These are phyloP conservation scores for Coregonus sp. DNA, from an alignment of 2,797 vertebrate species.

Conservation along the genomic window DNA sequence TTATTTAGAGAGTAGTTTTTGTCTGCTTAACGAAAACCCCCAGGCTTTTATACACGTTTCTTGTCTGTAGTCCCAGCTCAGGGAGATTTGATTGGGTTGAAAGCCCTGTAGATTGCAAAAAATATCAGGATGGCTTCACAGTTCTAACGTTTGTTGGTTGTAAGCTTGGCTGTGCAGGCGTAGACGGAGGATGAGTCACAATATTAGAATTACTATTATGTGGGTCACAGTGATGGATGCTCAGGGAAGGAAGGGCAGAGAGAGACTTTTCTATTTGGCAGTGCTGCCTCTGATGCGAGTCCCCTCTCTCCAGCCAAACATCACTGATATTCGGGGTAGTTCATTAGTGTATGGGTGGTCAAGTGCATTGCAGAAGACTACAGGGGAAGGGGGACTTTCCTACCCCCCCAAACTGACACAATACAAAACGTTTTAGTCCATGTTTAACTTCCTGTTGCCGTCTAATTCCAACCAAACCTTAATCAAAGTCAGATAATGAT, in stretches of 20 bases:
- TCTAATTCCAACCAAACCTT: background rate
- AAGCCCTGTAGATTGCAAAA: constrained; percentile 1
- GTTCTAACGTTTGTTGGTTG: background rate
- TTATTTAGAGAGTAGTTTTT: constrained; percentile 6
- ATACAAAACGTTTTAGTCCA: too few species aligned
- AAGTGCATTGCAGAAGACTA: constrained; percentile 37
- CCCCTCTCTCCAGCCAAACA: constrained; percentile 58
- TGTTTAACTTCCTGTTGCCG: too few species aligned
- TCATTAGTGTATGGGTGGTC: constrained; percentile 41
- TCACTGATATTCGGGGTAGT: constrained; percentile 53
- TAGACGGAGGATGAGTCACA: constrained; percentile 59
- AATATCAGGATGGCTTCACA: background rate
- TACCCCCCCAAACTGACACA: too few species aligned
- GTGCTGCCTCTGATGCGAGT: constrained; percentile 47
- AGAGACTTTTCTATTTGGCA: constrained; percentile 57
- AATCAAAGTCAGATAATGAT: background rate
- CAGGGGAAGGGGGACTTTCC: constrained; percentile 4
- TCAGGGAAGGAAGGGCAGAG: constrained; percentile 23
- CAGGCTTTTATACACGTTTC: background rate
- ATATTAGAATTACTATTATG: constrained; percentile 70
- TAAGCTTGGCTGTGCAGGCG: constrained; percentile 32
- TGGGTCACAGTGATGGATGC: constrained; percentile 70
- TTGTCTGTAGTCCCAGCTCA: background rate
- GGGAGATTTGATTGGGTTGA: background rate
- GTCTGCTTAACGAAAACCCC: background rate